Conservation (phyloP, 2,113 vertebrate species). For the Lanius ludovicianus region DNA sequence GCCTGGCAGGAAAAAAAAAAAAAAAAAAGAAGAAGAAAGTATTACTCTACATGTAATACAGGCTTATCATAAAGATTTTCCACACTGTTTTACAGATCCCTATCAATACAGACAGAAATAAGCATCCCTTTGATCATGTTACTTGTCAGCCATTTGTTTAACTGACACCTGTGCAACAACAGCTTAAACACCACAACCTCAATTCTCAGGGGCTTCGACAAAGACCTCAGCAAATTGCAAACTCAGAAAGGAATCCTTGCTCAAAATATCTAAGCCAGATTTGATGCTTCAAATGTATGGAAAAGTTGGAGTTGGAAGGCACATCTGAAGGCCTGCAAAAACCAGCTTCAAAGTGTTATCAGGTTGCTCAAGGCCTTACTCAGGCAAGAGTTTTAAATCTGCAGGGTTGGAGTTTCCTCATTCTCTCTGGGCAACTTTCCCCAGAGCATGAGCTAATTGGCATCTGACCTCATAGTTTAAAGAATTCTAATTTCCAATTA, state of each 20-base stretch:
- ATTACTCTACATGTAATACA: neutral
- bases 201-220: slow-evolving; percentile 72
- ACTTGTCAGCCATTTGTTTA: slow-evolving; percentile 7
- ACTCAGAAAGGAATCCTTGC: slow-evolving; percentile 71
- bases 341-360: neutral
- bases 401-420: neutral
- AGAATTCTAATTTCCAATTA: neutral
- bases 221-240: slow-evolving; percentile 56
- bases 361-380: neutral
- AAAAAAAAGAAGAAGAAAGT: neutral
- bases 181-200: slow-evolving; percentile 46
- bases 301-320: slow-evolving; percentile 56
- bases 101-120: neutral
- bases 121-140: slow-evolving; percentile 28
- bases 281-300: slow-evolving; percentile 60
- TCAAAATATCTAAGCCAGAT: slow-evolving; percentile 78
- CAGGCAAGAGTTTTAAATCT: neutral
- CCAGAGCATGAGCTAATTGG: slow-evolving; percentile 58
- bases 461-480: neutral
- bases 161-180: neutral
- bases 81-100: neutral
- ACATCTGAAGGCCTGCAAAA: neutral
- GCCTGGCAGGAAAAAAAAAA: neutral
- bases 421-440: neutral
- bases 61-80: neutral